Base-by-base conservation (phyloP, 2,888 invertebrate species). In the Cordilura impudica region DNA sequence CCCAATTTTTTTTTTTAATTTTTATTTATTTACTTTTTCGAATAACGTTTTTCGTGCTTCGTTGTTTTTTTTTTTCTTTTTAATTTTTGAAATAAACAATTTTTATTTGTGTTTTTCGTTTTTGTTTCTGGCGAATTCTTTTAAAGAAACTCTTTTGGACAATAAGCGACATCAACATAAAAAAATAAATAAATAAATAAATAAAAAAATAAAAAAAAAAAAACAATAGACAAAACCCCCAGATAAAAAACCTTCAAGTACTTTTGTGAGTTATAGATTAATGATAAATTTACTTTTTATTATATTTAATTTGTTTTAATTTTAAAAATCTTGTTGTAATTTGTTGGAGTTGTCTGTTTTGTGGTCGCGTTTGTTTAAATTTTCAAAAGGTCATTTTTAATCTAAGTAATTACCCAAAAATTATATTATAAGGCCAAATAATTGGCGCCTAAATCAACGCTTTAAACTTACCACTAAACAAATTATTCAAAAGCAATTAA, bases 261-360 rank as follows among this genome's bases (percentile, higher is more conserved):
- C 29, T 43, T 23, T 49, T 51, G 19, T 31, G 35, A 56, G 56
- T 31, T 58, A 56, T 69, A 53, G n/a, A n/a, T 70, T 61, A 61
- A 53, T 53, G 49, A 1, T 39, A 39, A 60, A 51, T 60, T 58
- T 60, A 51, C 12, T 61, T 70, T 70, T 70, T 70, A 70, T 70
- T 70, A 43, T 43, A 53, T 61, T 61, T 70, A 70, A 70, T 70
- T 70, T 53, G 53, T 43, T 70, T 60, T 19, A 61, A 70, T 53
- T 53, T 31, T n/a, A 7, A 47, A 26, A 31, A 69, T 10, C 35
- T 23, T 49, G 58, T 35, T 26, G 45, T 49, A 53, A 65, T 35
- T 31, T 19, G 5, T 12, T 21, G 29, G 8, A 5, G 2, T 12
- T n/a, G n/a, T n/a, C n/a, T n/a, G n/a, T 39, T 39, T 39, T 26